These are phyloP conservation scores for Dunckerocampus dactyliophorus DNA, from an alignment of 2,113 vertebrate genomes.

Conservation along the genomic window DNA sequence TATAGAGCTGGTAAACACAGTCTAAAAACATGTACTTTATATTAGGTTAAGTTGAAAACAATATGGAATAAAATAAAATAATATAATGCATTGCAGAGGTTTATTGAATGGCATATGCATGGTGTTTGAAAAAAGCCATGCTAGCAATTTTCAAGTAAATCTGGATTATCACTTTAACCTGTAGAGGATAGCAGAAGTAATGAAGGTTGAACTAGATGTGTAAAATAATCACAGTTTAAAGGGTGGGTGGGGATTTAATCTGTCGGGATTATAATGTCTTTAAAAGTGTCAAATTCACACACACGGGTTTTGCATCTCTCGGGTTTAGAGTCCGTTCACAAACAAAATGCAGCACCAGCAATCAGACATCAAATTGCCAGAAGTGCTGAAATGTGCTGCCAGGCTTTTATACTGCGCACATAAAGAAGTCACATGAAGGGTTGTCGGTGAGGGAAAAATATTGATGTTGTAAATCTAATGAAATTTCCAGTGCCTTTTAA, in stretches of 20 bases:
- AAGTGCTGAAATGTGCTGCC: conserved; percentile 27
- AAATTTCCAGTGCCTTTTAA: conserved; percentile 37
- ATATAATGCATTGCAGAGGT: not conserved
- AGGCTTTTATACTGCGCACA: conserved; percentile 15
- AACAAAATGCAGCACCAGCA: conserved; percentile 3
- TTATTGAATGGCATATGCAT: not conserved
- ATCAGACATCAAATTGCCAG: conserved; percentile 22
- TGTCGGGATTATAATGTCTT: not conserved
- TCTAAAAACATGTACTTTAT: too few species aligned
- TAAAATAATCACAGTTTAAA: not conserved
- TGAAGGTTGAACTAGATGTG: not conserved
- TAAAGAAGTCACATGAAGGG: conserved; percentile 26
- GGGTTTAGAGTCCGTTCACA: conserved; percentile 1
- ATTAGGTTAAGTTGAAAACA: too few species aligned
- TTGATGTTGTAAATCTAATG: conserved; percentile 44
- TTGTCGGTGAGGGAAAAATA: conserved; percentile 21
- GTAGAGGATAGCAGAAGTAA: not conserved
- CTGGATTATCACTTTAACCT: not conserved
- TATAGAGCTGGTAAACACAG: too few species aligned
- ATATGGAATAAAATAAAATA: too few species aligned
- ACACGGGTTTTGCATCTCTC: not conserved
- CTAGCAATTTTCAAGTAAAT: not conserved
- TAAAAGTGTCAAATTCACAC: not conserved
- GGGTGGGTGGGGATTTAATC: not conserved
- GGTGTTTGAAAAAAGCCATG: not conserved